Conservation (phyloP, 2,113 vertebrate genomes). For the Chinchilla lanigera region DNA sequence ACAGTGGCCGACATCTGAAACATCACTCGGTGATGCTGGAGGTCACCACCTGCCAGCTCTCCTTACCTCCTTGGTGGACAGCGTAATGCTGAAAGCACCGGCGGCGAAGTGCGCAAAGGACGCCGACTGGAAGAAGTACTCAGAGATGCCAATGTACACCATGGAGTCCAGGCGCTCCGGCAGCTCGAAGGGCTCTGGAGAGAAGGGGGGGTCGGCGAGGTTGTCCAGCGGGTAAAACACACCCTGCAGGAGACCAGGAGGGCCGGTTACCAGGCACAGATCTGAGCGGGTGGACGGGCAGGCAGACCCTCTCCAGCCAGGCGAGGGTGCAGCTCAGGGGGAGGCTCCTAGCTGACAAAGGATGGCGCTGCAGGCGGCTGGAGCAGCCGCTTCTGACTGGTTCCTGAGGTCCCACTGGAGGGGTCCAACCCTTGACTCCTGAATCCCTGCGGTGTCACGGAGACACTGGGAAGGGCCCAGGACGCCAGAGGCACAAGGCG, state of each 20-base stretch:
- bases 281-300: accelerated
- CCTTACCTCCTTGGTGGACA: slow-evolving; percentile 80
- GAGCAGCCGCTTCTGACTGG: neutral
- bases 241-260: slow-evolving; percentile 76
- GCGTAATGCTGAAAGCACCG: slow-evolving; percentile 74
- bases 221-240: slow-evolving; percentile 78
- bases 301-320: neutral
- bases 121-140: slow-evolving; percentile 83
- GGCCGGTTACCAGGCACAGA: neutral
- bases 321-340: neutral
- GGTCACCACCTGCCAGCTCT: neutral
- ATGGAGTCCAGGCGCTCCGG: slow-evolving; percentile 76
- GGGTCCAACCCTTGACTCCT: neutral
- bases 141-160: slow-evolving; percentile 81
- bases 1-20: neutral
- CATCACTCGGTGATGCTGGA: accelerated
- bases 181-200: slow-evolving; percentile 73
- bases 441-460: neutral
- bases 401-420: neutral
- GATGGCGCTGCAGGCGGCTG: neutral
- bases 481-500: neutral
- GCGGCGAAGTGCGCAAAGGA: slow-evolving; percentile 82
- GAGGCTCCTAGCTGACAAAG: neutral
- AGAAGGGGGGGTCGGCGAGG: slow-evolving; percentile 76
- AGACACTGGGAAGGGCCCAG: neutral